Conservation (phyloP, 2,113 vertebrate genomes). For the Bufo bufo region DNA sequence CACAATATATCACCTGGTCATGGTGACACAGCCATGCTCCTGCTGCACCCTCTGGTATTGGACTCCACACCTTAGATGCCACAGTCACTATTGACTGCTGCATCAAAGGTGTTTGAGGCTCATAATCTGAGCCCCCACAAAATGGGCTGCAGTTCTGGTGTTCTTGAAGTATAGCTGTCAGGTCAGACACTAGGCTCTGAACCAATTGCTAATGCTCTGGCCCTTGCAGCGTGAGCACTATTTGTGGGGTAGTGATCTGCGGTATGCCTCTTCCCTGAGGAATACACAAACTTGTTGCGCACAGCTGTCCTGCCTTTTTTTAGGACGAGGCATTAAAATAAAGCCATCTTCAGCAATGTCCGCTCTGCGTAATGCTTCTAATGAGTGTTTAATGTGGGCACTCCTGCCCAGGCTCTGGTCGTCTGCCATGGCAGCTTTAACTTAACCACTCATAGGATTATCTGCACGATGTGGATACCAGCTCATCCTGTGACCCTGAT, state of each 20-base stretch:
- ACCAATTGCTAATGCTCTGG: background rate
- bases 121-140: too few relatives aligned
- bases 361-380: background rate
- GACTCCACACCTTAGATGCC: too few relatives aligned
- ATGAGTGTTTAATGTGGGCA: slow-evolving; percentile 15
- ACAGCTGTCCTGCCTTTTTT: slow-evolving; percentile 18
- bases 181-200: background rate
- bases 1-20: too few relatives aligned
- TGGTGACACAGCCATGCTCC: too few relatives aligned
- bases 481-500: background rate
- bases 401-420: background rate
- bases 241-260: background rate
- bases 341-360: slow-evolving; percentile 8
- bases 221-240: background rate
- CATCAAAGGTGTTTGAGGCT: too few relatives aligned
- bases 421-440: background rate
- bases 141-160: too few relatives aligned
- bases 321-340: background rate
- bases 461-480: background rate
- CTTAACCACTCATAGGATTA: background rate
- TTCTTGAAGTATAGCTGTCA: background rate
- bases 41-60: too few relatives aligned
- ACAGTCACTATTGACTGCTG: too few relatives aligned
- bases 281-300: slow-evolving; percentile 10
- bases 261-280: background rate